phyloP scores from a whole-genome alignment of 2,113 vertebrate species.

The Hydrochoerus hydrochaeris region DNA sequence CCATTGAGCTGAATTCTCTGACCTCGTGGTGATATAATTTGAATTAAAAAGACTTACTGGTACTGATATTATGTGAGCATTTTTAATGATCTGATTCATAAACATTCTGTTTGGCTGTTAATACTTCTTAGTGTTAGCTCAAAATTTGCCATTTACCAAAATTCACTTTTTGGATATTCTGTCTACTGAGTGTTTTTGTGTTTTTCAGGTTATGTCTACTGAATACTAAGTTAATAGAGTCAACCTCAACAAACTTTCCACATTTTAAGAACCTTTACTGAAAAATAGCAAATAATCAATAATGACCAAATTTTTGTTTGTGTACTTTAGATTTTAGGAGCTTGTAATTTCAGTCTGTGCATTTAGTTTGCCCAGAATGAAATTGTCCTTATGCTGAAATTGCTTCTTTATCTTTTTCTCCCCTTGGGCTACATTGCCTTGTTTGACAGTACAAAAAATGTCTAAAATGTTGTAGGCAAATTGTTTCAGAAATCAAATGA shows the following conservation, averaged over 20 bases:
- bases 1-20: background rate
- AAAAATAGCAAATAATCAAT: background rate
- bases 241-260: background rate
- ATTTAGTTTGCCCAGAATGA: conserved; percentile 59
- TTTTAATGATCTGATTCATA: conserved; percentile 25
- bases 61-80: background rate
- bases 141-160: background rate
- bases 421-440: conserved; percentile 22
- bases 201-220: background rate
- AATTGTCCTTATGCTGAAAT: conserved; percentile 45
- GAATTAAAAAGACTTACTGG: conserved; percentile 23
- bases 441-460: conserved; percentile 39
- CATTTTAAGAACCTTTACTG: background rate
- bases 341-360: conserved; percentile 25
- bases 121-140: background rate
- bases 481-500: conserved; percentile 49
- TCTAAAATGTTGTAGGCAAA: conserved; percentile 26
- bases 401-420: conserved; percentile 5
- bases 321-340: conserved; percentile 61
- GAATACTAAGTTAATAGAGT: background rate
- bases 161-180: background rate
- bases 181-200: background rate
- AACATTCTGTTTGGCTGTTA: background rate
- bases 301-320: conserved; percentile 33
- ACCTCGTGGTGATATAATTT: background rate